Evolutionary conservation across 1,140 invertebrate species (phyloP).

Genomic region (Trichonephila clavipes): DNA sequence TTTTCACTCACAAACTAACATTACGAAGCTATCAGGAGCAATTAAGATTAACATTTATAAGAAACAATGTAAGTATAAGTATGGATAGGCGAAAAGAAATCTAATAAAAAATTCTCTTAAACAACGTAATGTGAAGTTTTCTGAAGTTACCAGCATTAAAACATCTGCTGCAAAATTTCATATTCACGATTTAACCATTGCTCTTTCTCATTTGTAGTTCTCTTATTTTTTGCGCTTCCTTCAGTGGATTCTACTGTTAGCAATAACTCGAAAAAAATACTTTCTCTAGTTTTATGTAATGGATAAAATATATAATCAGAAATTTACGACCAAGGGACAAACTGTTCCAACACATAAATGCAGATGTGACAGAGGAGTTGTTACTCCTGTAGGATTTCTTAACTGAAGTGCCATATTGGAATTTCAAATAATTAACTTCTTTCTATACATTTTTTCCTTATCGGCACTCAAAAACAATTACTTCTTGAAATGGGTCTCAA

Average conservation of each 20-base stretch:
- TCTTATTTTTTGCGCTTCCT: background rate
- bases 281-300: conserved; percentile 13
- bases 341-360: conserved; percentile 26
- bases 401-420: background rate
- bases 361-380: background rate
- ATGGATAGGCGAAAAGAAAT: background rate
- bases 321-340: background rate
- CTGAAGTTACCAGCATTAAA: conserved; percentile 17
- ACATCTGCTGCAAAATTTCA: conserved; percentile 41
- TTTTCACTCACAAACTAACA: background rate
- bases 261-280: conserved; percentile 7
- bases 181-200: background rate
- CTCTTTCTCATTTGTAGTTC: too few relatives aligned
- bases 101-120: conserved; percentile 7
- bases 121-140: background rate
- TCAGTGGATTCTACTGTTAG: conserved; percentile 31
- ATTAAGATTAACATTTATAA: conserved; percentile 6
- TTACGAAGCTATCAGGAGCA: conserved; percentile 25
- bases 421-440: background rate
- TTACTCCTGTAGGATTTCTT: background rate
- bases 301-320: background rate
- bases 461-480: background rate
- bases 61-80: background rate
- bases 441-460: background rate
- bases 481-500: background rate